Conservation (phyloP, 2,888 invertebrate genomes). For the Hypolimnas misippus region DNA sequence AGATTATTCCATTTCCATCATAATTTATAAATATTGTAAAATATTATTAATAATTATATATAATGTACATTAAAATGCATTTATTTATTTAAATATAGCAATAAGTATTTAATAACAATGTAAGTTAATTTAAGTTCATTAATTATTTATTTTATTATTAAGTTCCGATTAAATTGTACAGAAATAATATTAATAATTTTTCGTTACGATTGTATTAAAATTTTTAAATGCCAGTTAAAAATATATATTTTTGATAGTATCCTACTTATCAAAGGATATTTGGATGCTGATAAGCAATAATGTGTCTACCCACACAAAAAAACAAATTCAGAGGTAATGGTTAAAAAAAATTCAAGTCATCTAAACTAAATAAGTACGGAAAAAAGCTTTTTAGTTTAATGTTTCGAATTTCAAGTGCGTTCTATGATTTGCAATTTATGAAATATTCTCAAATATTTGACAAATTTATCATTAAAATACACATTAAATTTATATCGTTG, state of each 20-base stretch:
- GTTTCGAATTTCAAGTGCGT: too few species aligned
- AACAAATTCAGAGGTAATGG: too few species aligned
- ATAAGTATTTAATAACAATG: neutral
- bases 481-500: too few species aligned
- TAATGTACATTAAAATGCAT: slow-evolving; percentile 67
- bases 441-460: too few species aligned
- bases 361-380: too few species aligned
- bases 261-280: neutral
- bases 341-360: too few species aligned
- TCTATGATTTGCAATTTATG: too few species aligned
- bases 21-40: slow-evolving; percentile 27
- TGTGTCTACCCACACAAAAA: too few species aligned
- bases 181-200: neutral
- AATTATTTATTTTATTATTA: slow-evolving; percentile 24
- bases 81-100: slow-evolving; percentile 63
- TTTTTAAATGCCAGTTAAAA: slow-evolving; percentile 8
- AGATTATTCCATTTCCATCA: slow-evolving; percentile 4
- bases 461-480: too few species aligned
- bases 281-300: too few species aligned
- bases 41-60: slow-evolving; percentile 29
- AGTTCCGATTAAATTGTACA: slow-evolving; percentile 1
- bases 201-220: neutral
- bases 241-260: slow-evolving; percentile 8
- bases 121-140: slow-evolving; percentile 55
- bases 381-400: too few species aligned